Evolutionary conservation across 2,797 vertebrate species (phyloP), one percentile per base, ranked within the genome.

Genomic region (Florisuga fusca): DNA sequence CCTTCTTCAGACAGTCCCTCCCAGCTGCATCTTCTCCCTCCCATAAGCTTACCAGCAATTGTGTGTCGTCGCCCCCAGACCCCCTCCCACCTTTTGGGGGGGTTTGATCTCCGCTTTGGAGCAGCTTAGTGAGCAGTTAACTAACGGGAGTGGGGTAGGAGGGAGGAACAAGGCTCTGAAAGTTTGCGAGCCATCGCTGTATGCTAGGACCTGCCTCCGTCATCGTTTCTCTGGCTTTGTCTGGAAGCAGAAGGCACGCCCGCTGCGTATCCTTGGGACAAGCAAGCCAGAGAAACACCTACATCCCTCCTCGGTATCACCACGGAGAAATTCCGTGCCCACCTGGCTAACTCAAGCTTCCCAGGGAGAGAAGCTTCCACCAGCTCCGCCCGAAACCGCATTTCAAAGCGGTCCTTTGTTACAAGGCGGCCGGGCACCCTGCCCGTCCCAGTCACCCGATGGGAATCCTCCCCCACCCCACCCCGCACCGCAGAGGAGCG

Each of bases 171-270:
- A 87, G 75, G 64, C 66, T 78, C 73, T 8, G 53, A 61, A 89
- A 89, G 86, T 89, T 75, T 43, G 36, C 33, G 34, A 94, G 87
- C 78, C 59, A 4, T 45, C 25, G 78, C 72, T 58, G 72, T 59
- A n/a, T 4, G 64, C 78, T n/a, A 43, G 22, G 31, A 67, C 38
- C 85, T 89, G 87, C 69, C 91, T 90, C 85, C 73, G 10, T 95
- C 90, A 91, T 67, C 43, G 4, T 26, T 82, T 45, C 93, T 78
- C 75, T 1, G 87, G 91, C 95, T 97, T 97, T 97, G 95, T 96
- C 89, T 95, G 66, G 92, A 43, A 77, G 94, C 74, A 29, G 66
- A 73, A 91, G 95, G 89, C 96, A 92, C 82, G 51, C 91, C 94
- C 71, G 79, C 69, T 77, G 81, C 33, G 3, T 77, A 83, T 33